Percentiles rank a stretch among this genome's conserved stretches.
These are phyloP conservation scores for Eristalinus sepulchralis DNA, from an alignment of 2,888 invertebrate species.

Conservation along the genomic window DNA sequence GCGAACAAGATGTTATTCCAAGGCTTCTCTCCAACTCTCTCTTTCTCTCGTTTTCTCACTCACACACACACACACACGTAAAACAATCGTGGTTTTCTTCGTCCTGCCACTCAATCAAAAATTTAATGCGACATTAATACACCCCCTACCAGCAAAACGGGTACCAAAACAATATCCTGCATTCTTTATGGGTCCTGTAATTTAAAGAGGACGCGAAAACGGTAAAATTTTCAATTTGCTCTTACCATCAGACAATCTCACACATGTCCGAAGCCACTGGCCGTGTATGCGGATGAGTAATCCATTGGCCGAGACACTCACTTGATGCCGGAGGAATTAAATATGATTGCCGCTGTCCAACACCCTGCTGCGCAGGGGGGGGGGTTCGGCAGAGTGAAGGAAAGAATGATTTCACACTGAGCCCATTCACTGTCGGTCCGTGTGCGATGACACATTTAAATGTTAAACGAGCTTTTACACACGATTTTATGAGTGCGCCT, in stretches of 20 bases:
- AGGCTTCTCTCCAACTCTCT: neutral
- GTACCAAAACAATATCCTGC: conserved; percentile 33
- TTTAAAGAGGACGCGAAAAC: conserved; percentile 40
- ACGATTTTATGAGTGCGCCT: conserved; percentile 8
- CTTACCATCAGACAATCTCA: neutral
- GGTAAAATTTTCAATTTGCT: conserved; percentile 47
- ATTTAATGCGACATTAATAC: conserved; percentile 51
- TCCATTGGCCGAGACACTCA: conserved; percentile 13
- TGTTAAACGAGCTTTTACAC: conserved; percentile 42
- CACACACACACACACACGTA: neutral
- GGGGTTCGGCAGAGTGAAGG: neutral
- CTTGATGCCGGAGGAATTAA: conserved; percentile 20
- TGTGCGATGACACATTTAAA: conserved; percentile 49
- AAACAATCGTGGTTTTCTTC: neutral
- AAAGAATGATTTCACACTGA: conserved; percentile 1
- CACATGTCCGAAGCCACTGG: neutral
- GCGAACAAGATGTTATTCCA: conserved; percentile 43
- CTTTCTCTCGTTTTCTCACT: neutral
- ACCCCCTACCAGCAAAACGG: conserved; percentile 3
- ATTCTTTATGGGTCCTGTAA: conserved; percentile 44
- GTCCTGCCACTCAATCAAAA: conserved; percentile 42
- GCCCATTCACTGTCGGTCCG: conserved; percentile 1
- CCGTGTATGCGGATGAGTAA: neutral
- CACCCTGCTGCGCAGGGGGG: neutral
- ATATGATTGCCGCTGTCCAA: conserved; percentile 18